Evolutionary conservation across 1,140 invertebrate species (phyloP).

Genomic region (Vanessa atalanta): DNA sequence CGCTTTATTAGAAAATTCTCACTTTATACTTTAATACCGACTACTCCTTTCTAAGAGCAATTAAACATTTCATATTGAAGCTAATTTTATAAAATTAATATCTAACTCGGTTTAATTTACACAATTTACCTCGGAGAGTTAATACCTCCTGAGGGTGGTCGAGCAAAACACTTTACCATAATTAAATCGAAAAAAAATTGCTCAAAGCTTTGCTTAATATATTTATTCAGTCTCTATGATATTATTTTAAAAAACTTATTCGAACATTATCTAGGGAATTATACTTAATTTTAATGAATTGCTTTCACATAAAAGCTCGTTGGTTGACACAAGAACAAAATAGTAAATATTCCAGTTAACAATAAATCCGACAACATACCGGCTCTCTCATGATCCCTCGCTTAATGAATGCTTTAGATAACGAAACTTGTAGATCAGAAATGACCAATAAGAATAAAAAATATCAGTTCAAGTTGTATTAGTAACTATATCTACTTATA

Average conservation of each 20-base stretch:
- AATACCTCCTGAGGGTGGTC: neutral
- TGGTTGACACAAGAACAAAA: no score
- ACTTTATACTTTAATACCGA: neutral
- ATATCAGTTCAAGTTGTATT: no score
- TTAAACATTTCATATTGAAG: neutral
- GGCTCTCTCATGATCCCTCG: no score
- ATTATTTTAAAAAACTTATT: neutral
- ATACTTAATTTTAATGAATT: no score
- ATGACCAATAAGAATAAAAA: no score
- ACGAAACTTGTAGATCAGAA: no score
- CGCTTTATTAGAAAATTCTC: no score
- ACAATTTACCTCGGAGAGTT: neutral
- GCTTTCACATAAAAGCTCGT: no score
- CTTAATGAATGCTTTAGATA: no score
- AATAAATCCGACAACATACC: no score
- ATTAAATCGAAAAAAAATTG: slow-evolving; percentile 7
- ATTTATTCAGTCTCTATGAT: slow-evolving; percentile 1
- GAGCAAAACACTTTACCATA: slow-evolving; percentile 2
- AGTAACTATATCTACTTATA: no score
- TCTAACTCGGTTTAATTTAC: slow-evolving; percentile 7
- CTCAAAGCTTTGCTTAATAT: neutral
- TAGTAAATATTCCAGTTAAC: no score
- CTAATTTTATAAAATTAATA: slow-evolving; percentile 13
- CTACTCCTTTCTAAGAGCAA: slow-evolving; percentile 2
- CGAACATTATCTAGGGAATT: neutral